Evolutionary conservation across 2,888 invertebrate genomes (phyloP), one percentile per base, ranked within the genome.

Genomic region (Silvanus unidentatus): DNA sequence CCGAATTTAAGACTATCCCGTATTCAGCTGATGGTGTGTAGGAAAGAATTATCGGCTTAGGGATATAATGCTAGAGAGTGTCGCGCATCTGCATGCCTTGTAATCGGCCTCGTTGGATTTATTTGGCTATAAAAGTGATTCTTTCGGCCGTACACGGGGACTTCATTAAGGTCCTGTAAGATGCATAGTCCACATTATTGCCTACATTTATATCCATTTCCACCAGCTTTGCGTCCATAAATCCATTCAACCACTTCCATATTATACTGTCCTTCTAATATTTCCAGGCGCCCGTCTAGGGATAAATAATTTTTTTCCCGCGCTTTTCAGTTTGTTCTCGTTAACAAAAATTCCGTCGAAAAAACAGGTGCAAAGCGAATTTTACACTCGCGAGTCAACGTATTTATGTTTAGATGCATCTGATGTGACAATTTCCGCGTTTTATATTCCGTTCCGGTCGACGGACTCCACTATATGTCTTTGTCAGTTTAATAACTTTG

Each of bases 131-230:
- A 68, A 70, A 69, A 65, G 62, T 63, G 66, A 69, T 69, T 68
- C 66, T 64, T 67, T 63, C 56, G 62, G 60, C 61, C 63, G 63
- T 64, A 61, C 57, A 62, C 64, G 58, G 66, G 66, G 64, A 69
- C 67, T 70, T 70, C 69, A 70, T 69, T 70, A 70, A 66, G 65
- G 63, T 56, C 56, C 59, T 54, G 62, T 57, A 66, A 69, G 68
- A 69, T 64, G 65, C 68, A 69, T 69, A 61, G 66, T 62, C 66
- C 65, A 54, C 65, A 62, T 68, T 69, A 69, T 69, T 68, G 65
- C 66, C 64, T 56, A 64, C 69, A 66, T 68, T 68, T 68, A 65
- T 68, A 66, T 68, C 68, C 67, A 66, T 66, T 66, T 64, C 61
- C 60, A 59, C 48, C 61, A 59, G 63, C 57, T 63, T 63, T 62